Percentiles rank a stretch among this genome's conserved stretches.
Evolutionary conservation across 2,113 vertebrate species (phyloP).

Genomic region (Equus quagga): DNA sequence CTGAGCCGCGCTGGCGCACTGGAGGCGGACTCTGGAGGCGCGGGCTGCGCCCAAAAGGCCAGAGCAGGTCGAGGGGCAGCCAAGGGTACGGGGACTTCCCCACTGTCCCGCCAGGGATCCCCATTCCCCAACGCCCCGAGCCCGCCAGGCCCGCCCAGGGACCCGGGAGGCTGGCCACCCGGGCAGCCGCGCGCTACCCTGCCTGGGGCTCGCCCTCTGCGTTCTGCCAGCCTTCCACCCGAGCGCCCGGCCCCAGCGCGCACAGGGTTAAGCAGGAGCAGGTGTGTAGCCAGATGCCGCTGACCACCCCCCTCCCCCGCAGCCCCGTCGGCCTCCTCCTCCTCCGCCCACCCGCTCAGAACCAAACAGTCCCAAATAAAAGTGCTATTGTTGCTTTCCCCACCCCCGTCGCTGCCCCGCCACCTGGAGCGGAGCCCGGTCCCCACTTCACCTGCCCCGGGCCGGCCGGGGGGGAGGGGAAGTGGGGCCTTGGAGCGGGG

Average conservation of each 20-base stretch:
- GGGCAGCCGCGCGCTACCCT: not conserved
- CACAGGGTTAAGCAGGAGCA: slow-evolving; percentile 82
- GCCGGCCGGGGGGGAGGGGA: slow-evolving; percentile 39
- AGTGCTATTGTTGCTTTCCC: slow-evolving; percentile 85
- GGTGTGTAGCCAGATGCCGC: slow-evolving; percentile 83
- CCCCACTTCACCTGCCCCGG: slow-evolving; percentile 82
- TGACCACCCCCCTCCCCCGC: slow-evolving; percentile 61
- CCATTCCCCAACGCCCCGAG: not conserved
- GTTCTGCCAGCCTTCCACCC: not conserved
- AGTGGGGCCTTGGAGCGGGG: slow-evolving; percentile 50
- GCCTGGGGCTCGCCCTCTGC: not conserved
- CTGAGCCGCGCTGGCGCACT: not conserved
- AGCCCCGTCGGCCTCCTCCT: slow-evolving; percentile 62
- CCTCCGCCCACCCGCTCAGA: slow-evolving; percentile 78
- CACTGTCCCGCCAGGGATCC: not conserved
- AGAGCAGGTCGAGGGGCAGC: not conserved
- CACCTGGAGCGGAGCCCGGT: slow-evolving; percentile 83
- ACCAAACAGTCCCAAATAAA: slow-evolving; percentile 82
- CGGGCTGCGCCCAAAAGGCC: not conserved
- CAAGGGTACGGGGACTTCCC: not conserved
- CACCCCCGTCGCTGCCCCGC: slow-evolving; percentile 75
- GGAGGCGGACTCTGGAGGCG: not conserved
- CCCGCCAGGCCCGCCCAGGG: slow-evolving; percentile 27
- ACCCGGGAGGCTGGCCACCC: not conserved
- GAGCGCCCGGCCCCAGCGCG: not conserved